Evolutionary conservation across 2,888 invertebrate species (phyloP), one percentile per base, ranked within the genome.

Genomic region (Apodemia hepburni): DNA sequence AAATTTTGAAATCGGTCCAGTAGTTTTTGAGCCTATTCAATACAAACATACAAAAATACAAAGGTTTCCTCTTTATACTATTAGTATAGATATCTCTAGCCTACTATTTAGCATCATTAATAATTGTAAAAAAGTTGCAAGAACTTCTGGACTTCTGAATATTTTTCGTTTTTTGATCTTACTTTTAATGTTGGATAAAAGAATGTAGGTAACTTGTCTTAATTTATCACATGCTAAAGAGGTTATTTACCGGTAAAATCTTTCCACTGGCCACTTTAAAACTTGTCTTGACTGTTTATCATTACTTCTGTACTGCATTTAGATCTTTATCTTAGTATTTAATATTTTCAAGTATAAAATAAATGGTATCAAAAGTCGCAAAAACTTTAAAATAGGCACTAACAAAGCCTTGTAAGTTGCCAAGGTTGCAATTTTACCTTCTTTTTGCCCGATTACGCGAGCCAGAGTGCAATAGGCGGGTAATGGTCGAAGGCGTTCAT

Each of bases 381-480:
- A 57, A 57, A 57, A 29, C 22, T 29, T 57, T 27, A 57, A 54
- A 57, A 57, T 27, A 57, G 15, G 29, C 54, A 27, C 54, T 68
- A 65, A 66, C 67, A 69, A 69, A 70, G 62, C 64, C 68, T 63
- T 65, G 63, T 63, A 63, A 66, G 62, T 61, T 66, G 66, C 66
- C 67, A 70, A 74, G 76, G 75, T 75, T 73, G 71, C 72, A 73
- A 60, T 79, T 78, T 76, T 80, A 64, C 51, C 63, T 83, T 78
- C 79, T 79, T 83, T 75, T 74, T 51, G 54, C 27, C 18, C 54
- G 54, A 54, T 54, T 54, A 54, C 54, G 27, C 27, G 49, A 51
- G 9, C 9, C 12, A 42, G 42, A 42, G 42, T 11, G 22, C 27
- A 54, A 54, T 54, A 22, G 22, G 54, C 27, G 54, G 54, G 54